phyloP scores from a whole-genome alignment of 2,888 invertebrate species.

The Phlogophora meticulosa region DNA sequence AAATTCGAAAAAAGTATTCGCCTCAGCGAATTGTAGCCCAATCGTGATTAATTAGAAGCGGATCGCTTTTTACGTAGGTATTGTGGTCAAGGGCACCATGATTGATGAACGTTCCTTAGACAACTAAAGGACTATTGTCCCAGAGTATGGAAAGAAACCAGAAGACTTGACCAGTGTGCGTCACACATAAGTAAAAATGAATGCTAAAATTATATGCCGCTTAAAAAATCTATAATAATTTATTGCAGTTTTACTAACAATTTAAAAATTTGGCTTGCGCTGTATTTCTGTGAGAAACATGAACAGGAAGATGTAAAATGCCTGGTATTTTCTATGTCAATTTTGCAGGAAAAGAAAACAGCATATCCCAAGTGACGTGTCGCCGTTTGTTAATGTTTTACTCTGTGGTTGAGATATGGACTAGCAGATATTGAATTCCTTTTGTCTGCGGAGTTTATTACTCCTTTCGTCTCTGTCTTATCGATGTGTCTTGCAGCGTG shows the following conservation, averaged over 20 bases:
- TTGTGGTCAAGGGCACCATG: constrained; percentile 14
- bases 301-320: neutral
- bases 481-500: neutral
- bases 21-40: constrained; percentile 1
- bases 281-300: no score
- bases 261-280: neutral
- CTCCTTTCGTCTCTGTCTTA: constrained; percentile 1
- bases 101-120: constrained; percentile 33
- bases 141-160: neutral
- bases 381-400: constrained; percentile 39
- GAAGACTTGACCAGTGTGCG: no score
- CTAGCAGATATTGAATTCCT: constrained; percentile 9
- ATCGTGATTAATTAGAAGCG: constrained; percentile 49
- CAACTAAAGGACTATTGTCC: neutral
- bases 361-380: constrained; percentile 26
- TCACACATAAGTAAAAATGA: no score
- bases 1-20: constrained; percentile 23
- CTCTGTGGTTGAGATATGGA: constrained; percentile 23
- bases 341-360: constrained; percentile 18
- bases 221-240: no score
- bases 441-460: constrained; percentile 4
- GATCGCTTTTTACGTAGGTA: constrained; percentile 20
- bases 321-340: constrained; percentile 25
- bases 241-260: no score
- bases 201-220: neutral